These are phyloP conservation scores for Theristus sp. DNA, from an alignment of 2,888 invertebrate genomes.

Conservation along the genomic window DNA sequence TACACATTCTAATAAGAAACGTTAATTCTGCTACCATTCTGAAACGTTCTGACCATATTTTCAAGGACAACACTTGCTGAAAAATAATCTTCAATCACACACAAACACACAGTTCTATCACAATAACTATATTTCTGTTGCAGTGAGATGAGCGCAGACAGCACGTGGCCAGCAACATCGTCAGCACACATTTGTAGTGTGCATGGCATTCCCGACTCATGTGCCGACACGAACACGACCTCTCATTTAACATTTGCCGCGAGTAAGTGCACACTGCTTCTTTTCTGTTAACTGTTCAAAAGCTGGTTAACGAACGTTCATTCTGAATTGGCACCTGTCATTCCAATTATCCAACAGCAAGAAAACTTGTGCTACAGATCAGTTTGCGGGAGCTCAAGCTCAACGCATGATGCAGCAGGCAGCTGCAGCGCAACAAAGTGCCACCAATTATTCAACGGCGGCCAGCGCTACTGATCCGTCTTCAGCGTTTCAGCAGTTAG, in stretches of 20 bases:
- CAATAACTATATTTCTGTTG: too few relatives aligned
- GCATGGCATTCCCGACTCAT: conserved; percentile 6
- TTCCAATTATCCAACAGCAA: too few relatives aligned
- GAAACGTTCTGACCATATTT: too few relatives aligned
- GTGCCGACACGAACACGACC: conserved; percentile 3
- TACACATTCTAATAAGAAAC: too few relatives aligned
- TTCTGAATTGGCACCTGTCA: too few relatives aligned
- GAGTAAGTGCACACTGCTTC: too few relatives aligned
- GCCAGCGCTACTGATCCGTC: background rate
- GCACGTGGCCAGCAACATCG: background rate
- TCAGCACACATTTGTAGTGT: conserved; percentile 2
- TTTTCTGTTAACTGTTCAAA: too few relatives aligned
- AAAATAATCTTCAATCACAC: too few relatives aligned
- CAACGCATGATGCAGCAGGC: background rate
- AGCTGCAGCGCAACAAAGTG: background rate
- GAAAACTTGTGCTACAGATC: background rate
- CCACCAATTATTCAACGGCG: background rate
- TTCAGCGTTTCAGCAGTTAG: background rate
- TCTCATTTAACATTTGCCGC: background rate
- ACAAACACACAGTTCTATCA: too few relatives aligned
- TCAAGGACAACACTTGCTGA: too few relatives aligned
- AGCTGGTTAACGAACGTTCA: too few relatives aligned
- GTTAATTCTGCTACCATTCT: too few relatives aligned
- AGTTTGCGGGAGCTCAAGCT: background rate
- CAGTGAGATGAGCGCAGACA: background rate